Base-by-base conservation (phyloP, 2,888 invertebrate genomes). In the Cryptus armator region DNA sequence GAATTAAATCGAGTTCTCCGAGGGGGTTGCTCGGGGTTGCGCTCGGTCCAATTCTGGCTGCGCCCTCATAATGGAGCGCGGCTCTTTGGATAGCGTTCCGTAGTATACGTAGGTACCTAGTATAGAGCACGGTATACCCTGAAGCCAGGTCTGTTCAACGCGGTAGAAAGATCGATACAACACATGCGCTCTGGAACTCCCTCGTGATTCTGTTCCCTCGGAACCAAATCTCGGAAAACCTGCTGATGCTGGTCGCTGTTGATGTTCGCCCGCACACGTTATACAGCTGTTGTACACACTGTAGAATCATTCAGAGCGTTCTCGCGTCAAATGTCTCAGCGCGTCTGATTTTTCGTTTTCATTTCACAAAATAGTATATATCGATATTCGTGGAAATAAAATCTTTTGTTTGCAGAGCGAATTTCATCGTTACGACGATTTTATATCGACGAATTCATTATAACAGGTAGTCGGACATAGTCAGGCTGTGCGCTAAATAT, bases 161-260 rank as follows among this genome's bases (percentile, higher is more conserved):
- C 59, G 80, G 44, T 37, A 43, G 14, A 68, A 66, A 85, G 90
- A 92, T 92, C 92, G 91, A 92, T 92, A 92, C 84, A 91, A 91
- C 90, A 92, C 92, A 92, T 92, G 92, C 92, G 92, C 92, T 81
- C 85, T 90, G 83, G 82, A 84, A 85, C 64, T 56, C 46, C 51
- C 74, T 80, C 71, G 78, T 81, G 66, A 80, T 83, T 71, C 75
- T 77, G 74, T 83, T 86, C 81, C 84, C 80, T 83, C 80, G 70
- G 67, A 75, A 72, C 75, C 62, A 51, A 81, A 84, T 84, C 85
- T 83, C 79, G 76, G 70, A 67, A 29, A 62, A 81, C 81, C 72
- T 70, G 78, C 78, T 85, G 80, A 83, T 83, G 77, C 81, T 83
- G 81, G 1, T 74, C 82, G 62, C 24, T 75, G 32, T 76, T 84